These are phyloP conservation scores for Orycteropus afer DNA, from an alignment of 2,113 vertebrate species.

Conservation along the genomic window DNA sequence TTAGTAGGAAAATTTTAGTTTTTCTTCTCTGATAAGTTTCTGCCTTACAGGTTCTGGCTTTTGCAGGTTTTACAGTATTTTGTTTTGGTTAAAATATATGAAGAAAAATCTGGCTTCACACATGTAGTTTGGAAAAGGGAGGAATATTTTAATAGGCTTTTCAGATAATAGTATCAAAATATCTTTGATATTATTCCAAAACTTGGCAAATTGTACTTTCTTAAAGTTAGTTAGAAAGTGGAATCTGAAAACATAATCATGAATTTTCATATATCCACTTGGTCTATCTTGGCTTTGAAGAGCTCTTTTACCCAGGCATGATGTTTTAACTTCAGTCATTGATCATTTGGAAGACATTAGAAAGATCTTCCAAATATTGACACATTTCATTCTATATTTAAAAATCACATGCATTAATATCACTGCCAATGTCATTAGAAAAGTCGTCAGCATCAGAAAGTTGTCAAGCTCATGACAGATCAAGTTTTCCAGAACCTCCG, in stretches of 20 bases:
- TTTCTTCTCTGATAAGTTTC: neutral
- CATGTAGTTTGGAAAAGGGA: neutral
- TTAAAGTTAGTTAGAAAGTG: slow-evolving; percentile 2
- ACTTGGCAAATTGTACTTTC: neutral
- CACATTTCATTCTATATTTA: neutral
- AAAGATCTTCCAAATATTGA: neutral
- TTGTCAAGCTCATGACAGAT: neutral
- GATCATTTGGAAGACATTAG: neutral
- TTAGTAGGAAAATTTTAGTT: neutral
- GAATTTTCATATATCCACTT: neutral
- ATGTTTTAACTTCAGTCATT: slow-evolving; percentile 13
- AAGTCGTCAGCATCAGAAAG: neutral
- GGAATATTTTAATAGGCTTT: neutral
- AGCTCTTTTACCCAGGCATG: neutral
- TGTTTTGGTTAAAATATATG: slow-evolving; percentile 9
- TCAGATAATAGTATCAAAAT: neutral
- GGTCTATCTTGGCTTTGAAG: neutral
- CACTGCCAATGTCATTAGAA: neutral
- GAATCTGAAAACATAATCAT: neutral
- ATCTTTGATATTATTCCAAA: neutral
- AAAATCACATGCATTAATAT: neutral
- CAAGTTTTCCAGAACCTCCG: slow-evolving; percentile 9
- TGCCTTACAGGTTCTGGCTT: no score
- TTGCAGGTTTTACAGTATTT: neutral
- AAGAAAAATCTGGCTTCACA: slow-evolving; percentile 7